Evolutionary conservation across 2,888 invertebrate species (phyloP), one percentile per base, ranked within the genome.

Genomic region (Drosophila kanekoi): DNA sequence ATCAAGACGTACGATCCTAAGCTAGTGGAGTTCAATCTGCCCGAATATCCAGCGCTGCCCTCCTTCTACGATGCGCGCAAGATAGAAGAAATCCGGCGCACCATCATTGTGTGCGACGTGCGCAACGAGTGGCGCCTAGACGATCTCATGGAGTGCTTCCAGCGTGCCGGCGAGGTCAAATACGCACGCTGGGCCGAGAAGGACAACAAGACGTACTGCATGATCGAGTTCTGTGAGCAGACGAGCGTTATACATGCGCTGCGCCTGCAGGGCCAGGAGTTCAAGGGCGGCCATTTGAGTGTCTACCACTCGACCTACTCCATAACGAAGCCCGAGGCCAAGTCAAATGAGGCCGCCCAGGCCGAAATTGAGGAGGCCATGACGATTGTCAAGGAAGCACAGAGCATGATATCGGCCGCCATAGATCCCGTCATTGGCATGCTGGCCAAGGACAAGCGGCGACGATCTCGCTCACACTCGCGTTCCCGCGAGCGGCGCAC

Each of bases 331-430:
- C 98, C 98, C 0, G 98, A 98, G 91, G 97, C 98, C 0, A 98
- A 98, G 92, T 98, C 97, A 79, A 98, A 98, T 90, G 98, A 98
- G 91, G 98, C 98, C 1, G 98, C 98, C 0, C 97, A 98, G 89
- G 95, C 96, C 45, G 98, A 98, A 93, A 98, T 99, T 60, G 98
- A 98, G 92, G 98, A 98, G 92, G 98, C 98, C 0, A 98, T 99
- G 98, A 97, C 97, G 47, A 94, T 98, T 72, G 98, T 98, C 0
- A 98, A 98, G 91, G 98, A 99, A 93, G 98, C 98, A 0, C 98
- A 98, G 92, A 97, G 97, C 91, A 94, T 98, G 87, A 98, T 99
- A 73, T 97, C 98, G 0, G 98, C 98, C 9, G 97, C 98, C 13
- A 97, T 98, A 72, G 98, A 97, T 93, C 97, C 97, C 0, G 96